Evolutionary conservation across 2,113 vertebrate species (phyloP).

Genomic region (Mormoops blainvillei): DNA sequence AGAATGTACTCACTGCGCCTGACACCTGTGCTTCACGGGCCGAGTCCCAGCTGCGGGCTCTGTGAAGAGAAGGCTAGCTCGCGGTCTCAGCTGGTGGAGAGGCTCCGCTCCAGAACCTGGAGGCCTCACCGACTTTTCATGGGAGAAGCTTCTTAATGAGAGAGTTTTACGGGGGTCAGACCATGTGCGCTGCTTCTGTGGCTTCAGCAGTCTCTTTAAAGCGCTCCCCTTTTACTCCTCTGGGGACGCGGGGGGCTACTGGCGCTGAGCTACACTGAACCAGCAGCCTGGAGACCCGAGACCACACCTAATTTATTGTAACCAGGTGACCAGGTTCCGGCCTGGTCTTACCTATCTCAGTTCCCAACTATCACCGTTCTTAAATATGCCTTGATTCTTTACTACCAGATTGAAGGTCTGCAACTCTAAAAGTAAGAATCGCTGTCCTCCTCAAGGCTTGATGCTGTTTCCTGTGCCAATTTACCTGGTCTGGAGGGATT

Average conservation of each 20-base stretch:
- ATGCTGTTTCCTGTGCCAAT: background rate
- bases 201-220: background rate
- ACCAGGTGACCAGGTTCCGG: no score
- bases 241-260: no score
- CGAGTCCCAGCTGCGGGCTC: background rate
- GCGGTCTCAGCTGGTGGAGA: background rate
- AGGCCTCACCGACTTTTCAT: no score
- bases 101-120: background rate
- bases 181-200: background rate
- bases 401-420: background rate
- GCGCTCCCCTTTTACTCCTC: background rate
- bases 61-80: background rate
- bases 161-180: no score
- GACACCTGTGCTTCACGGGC: accelerated
- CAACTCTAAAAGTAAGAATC: background rate
- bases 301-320: background rate
- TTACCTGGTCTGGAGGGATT: background rate
- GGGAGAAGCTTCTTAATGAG: background rate
- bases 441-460: background rate
- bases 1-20: background rate
- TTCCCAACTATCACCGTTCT: background rate
- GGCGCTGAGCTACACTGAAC: background rate
- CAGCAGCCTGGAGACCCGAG: no score
- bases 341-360: no score
- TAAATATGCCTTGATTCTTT: background rate